Conservation (phyloP, 2,888 invertebrate genomes). For the Suillia variegata region DNA sequence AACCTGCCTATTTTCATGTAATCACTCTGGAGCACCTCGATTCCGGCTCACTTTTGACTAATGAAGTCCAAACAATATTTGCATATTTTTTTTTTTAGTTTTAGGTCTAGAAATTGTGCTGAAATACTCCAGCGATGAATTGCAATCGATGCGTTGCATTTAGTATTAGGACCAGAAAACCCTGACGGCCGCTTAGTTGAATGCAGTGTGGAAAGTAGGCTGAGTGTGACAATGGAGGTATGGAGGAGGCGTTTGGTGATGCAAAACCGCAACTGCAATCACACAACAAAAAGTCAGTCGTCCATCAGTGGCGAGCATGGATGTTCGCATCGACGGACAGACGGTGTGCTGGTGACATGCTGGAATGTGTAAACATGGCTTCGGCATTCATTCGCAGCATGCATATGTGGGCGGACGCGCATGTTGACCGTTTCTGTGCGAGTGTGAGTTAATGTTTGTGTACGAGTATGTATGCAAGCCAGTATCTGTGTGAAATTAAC, state of each 20-base stretch:
- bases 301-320: background rate
- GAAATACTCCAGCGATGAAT: background rate
- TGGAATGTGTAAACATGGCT: conserved; percentile 1
- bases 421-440: background rate
- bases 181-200: background rate
- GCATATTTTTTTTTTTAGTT: conserved; percentile 29
- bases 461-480: background rate
- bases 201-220: background rate
- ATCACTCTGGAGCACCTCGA: too few relatives aligned
- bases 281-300: background rate
- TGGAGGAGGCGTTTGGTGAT: background rate
- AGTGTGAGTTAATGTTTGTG: background rate
- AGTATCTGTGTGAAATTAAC: background rate
- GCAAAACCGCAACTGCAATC: background rate
- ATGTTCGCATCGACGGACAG: too few relatives aligned
- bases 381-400: too few relatives aligned
- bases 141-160: background rate
- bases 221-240: background rate
- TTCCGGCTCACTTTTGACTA: conserved; percentile 23
- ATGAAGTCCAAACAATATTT: conserved; percentile 33
- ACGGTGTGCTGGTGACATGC: background rate
- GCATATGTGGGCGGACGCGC: too few relatives aligned
- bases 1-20: too few relatives aligned
- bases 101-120: background rate
- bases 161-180: too few relatives aligned